phyloP scores from a whole-genome alignment of 2,888 invertebrate genomes.

The Parnassius orleans region DNA sequence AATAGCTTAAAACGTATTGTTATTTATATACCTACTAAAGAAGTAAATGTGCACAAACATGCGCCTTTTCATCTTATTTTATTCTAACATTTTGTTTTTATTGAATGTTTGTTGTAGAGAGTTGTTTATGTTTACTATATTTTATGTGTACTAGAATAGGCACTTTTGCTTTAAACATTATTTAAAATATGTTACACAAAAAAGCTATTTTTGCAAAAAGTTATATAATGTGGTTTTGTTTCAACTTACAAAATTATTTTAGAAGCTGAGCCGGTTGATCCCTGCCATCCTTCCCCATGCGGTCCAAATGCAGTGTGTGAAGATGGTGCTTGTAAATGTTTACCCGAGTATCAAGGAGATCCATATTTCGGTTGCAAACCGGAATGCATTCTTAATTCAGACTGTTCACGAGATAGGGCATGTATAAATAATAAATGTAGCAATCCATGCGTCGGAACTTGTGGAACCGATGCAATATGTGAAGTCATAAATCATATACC shows the following conservation, averaged over 20 bases:
- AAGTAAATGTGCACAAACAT: too few species aligned
- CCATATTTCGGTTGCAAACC: conserved; percentile 88
- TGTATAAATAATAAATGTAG: conserved; percentile 88
- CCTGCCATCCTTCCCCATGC: conserved; percentile 86
- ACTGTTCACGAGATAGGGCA: conserved; percentile 84
- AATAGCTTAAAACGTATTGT: conserved; percentile 27
- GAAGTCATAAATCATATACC: conserved; percentile 85
- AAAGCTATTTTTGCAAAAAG: too few species aligned
- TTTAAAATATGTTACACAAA: too few species aligned
- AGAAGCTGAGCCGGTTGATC: conserved; percentile 72
- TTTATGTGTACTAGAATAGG: too few species aligned
- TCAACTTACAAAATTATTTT: conserved; percentile 32
- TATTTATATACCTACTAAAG: not conserved
- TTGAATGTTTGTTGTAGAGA: not conserved
- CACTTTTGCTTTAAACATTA: too few species aligned
- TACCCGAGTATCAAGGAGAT: conserved; percentile 87
- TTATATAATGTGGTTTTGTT: too few species aligned
- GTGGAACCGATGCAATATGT: conserved; percentile 82
- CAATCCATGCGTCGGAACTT: conserved; percentile 87
- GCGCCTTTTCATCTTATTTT: too few species aligned
- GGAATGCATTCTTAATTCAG: conserved; percentile 88
- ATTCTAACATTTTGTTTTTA: not conserved
- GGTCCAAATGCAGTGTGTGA: conserved; percentile 84
- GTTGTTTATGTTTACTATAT: not conserved
- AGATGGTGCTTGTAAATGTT: conserved; percentile 85